Evolutionary conservation across 2,113 vertebrate genomes (phyloP).

Genomic region (Zosterops lateralis): DNA sequence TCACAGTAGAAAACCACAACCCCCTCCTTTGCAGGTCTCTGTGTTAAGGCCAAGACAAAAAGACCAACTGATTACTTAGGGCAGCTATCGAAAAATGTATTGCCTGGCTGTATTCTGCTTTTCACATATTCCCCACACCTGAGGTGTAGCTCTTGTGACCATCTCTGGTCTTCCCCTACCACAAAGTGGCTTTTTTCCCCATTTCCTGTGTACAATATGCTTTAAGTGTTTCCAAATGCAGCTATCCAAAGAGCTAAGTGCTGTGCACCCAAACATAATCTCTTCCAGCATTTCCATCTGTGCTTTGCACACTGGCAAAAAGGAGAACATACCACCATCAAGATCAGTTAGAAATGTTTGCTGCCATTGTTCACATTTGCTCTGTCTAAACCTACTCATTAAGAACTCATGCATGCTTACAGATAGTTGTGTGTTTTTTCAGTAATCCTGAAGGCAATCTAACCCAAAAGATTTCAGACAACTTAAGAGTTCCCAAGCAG

Average conservation of each 20-base stretch:
- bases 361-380: neutral
- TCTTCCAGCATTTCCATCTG: neutral
- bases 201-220: neutral
- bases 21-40: neutral
- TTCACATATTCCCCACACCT: neutral
- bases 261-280: neutral
- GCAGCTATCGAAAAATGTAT: accelerated
- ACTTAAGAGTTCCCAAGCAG: neutral
- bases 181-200: neutral
- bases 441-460: neutral
- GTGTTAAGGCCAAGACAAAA: neutral
- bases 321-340: neutral
- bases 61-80: accelerated
- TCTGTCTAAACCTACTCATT: neutral
- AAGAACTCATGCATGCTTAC: neutral
- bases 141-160: neutral
- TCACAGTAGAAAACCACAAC: neutral
- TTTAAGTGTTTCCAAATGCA: neutral
- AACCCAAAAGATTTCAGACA: neutral
- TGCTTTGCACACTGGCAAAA: neutral
- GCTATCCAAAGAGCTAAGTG: neutral
- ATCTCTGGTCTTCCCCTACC: neutral
- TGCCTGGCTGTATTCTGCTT: neutral
- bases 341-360: neutral
- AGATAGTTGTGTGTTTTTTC: accelerated